Evolutionary conservation across 92 coral and sea anemone genomes (phyloP).

Genomic region (Muricea muricata): DNA sequence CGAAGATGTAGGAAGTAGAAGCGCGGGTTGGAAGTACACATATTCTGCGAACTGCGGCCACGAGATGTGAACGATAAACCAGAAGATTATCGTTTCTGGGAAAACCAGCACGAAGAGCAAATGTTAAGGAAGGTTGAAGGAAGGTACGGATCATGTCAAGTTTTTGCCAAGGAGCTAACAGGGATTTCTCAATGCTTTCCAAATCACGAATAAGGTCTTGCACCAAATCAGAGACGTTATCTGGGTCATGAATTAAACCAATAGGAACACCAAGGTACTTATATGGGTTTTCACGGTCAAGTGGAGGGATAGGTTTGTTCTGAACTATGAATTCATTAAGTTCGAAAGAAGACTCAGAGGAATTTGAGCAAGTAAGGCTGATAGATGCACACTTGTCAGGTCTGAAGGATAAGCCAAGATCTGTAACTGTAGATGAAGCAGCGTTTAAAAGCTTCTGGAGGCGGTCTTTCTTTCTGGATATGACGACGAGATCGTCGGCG

Average conservation of each 20-base stretch:
- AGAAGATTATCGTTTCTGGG: not conserved
- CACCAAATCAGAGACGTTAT: not conserved
- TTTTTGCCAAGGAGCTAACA: conserved; percentile 49
- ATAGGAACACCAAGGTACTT: conserved; percentile 46
- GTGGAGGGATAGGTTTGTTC: conserved; percentile 37
- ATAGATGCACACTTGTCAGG: conserved; percentile 39
- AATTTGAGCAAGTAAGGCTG: conserved; percentile 10
- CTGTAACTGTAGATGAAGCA: conserved; percentile 31
- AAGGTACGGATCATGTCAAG: conserved; percentile 46
- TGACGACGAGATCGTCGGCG: conserved; percentile 44
- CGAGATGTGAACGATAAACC: conserved; percentile 1
- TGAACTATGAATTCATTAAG: conserved; percentile 25
- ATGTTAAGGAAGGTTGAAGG: conserved; percentile 34
- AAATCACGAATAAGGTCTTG: conserved; percentile 9
- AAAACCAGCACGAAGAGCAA: conserved; percentile 22
- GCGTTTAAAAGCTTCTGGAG: conserved; percentile 37
- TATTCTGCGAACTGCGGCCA: conserved; percentile 17
- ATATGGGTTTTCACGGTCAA: conserved; percentile 22
- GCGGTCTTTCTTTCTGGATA: conserved; percentile 14
- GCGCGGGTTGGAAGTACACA: conserved; percentile 21
- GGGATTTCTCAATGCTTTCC: conserved; percentile 15
- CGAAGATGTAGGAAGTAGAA: conserved; percentile 38
- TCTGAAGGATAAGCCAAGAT: conserved; percentile 37
- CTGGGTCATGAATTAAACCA: conserved; percentile 19
- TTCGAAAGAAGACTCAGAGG: not conserved